These are phyloP conservation scores for Sakesphorus luctuosus DNA, from an alignment of 2,113 vertebrate genomes.

Conservation along the genomic window DNA sequence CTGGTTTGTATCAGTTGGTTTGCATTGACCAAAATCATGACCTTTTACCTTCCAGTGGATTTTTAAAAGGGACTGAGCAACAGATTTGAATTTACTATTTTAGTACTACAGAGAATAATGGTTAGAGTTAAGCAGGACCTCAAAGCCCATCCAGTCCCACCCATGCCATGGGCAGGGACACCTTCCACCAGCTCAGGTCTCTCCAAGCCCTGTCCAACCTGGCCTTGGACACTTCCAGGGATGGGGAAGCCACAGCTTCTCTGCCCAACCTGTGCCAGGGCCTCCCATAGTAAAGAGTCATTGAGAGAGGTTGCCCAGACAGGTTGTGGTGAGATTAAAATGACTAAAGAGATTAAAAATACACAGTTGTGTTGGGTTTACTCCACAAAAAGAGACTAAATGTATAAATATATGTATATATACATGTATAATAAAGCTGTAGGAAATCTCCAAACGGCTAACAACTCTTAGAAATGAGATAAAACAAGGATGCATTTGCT, in stretches of 20 bases:
- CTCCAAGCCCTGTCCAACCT: not conserved
- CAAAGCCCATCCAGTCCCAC: not conserved
- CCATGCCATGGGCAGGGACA: not conserved
- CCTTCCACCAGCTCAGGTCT: accelerated
- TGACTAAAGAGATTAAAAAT: constrained; percentile 16
- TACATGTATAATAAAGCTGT: constrained; percentile 29
- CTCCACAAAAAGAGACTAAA: constrained; percentile 35
- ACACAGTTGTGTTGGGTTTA: not conserved
- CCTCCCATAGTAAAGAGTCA: not conserved
- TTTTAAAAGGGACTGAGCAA: not conserved
- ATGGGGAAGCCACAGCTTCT: not conserved
- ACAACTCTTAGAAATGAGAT: constrained; percentile 27
- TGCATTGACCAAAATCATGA: not conserved
- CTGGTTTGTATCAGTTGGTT: not conserved
- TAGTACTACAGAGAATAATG: not conserved
- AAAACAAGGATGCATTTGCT: constrained; percentile 7
- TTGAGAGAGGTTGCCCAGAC: not conserved
- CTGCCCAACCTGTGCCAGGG: not conserved
- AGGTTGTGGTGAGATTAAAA: not conserved
- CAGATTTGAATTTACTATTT: not conserved
- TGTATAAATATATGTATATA: constrained; percentile 44
- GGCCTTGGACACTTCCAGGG: not conserved
- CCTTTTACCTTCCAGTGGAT: not conserved
- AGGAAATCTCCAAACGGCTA: constrained; percentile 54
- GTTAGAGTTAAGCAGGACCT: not conserved